Evolutionary conservation across 2,888 invertebrate species (phyloP).

Genomic region (Hirtodrosophila duncani): DNA sequence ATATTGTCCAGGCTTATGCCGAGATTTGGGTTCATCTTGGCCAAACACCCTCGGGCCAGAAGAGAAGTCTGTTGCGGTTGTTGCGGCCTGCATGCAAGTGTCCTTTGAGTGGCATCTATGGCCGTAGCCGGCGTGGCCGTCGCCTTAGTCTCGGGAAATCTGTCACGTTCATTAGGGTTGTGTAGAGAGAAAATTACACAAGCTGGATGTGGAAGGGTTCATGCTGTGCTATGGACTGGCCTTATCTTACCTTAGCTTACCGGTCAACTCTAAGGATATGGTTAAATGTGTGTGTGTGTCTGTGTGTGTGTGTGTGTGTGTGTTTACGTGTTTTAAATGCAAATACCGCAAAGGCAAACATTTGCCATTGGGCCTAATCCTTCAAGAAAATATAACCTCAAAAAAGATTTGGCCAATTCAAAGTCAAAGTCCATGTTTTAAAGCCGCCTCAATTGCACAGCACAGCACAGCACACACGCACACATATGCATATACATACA

Average conservation of each 20-base stretch:
- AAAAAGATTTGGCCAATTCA: conserved; percentile 23
- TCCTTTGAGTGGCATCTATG: conserved; percentile 36
- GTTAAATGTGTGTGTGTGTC: too few relatives aligned
- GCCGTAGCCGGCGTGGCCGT: too few relatives aligned
- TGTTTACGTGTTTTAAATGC: conserved; percentile 20
- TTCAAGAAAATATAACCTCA: conserved; percentile 17
- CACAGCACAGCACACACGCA: conserved; percentile 2
- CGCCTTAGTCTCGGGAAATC: too few relatives aligned
- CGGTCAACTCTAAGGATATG: too few relatives aligned
- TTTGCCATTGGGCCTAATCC: conserved; percentile 10
- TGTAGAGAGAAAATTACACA: too few relatives aligned
- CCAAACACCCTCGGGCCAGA: too few relatives aligned
- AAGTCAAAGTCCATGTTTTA: conserved; percentile 20
- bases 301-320: not conserved
- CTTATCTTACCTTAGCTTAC: too few relatives aligned
- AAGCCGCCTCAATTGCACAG: conserved; percentile 2
- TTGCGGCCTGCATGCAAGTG: conserved; percentile 15
- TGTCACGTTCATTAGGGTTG: conserved; percentile 50
- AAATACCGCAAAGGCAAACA: conserved; percentile 5
- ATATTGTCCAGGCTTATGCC: not conserved
- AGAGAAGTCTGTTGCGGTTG: too few relatives aligned
- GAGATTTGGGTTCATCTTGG: not conserved
- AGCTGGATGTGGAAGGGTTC: too few relatives aligned
- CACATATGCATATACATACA: not conserved
- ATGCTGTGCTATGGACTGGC: too few relatives aligned